These are phyloP conservation scores for Cinclus cinclus DNA, from an alignment of 2,113 vertebrate species.

Conservation along the genomic window DNA sequence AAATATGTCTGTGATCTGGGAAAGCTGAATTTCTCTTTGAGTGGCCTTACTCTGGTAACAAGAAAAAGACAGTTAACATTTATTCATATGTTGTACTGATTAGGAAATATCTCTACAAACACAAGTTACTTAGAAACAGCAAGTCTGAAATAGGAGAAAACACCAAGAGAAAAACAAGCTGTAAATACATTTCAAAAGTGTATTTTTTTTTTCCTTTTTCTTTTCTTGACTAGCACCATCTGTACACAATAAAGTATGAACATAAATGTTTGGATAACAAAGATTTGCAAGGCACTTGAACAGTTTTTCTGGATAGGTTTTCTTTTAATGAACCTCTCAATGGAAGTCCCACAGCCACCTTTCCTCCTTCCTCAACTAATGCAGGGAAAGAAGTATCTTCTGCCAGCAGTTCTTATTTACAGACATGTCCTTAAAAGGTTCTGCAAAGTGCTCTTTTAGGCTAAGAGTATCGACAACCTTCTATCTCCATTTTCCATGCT, in stretches of 20 bases:
- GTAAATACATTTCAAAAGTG: constrained; percentile 76
- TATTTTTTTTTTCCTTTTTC: constrained; percentile 54
- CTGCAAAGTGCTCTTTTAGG: constrained; percentile 86
- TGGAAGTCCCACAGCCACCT: constrained; percentile 54
- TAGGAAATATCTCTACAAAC: constrained; percentile 86
- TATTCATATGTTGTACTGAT: constrained; percentile 83
- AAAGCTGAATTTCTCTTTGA: constrained; percentile 63
- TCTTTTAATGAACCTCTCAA: constrained; percentile 62
- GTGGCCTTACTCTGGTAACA: constrained; percentile 80
- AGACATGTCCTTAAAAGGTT: constrained; percentile 71
- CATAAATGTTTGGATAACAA: constrained; percentile 83
- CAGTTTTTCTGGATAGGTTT: constrained; percentile 74
- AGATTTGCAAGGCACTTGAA: constrained; percentile 97
- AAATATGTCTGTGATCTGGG: background rate
- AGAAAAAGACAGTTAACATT: constrained; percentile 81
- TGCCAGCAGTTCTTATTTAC: constrained; percentile 75
- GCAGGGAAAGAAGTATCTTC: constrained; percentile 57
- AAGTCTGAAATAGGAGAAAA: constrained; percentile 81
- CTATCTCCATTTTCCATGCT: constrained; percentile 47
- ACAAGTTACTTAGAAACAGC: constrained; percentile 86
- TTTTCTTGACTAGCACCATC: constrained; percentile 87
- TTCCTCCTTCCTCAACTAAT: constrained; percentile 45
- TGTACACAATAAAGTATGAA: constrained; percentile 85
- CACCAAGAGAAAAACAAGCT: constrained; percentile 80
- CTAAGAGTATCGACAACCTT: constrained; percentile 69